A percentile compares a stretch with the other conserved stretches of the same genome.
Evolutionary conservation across 2,113 vertebrate genomes (phyloP).

Genomic region (Brachyhypopomus gauderio): DNA sequence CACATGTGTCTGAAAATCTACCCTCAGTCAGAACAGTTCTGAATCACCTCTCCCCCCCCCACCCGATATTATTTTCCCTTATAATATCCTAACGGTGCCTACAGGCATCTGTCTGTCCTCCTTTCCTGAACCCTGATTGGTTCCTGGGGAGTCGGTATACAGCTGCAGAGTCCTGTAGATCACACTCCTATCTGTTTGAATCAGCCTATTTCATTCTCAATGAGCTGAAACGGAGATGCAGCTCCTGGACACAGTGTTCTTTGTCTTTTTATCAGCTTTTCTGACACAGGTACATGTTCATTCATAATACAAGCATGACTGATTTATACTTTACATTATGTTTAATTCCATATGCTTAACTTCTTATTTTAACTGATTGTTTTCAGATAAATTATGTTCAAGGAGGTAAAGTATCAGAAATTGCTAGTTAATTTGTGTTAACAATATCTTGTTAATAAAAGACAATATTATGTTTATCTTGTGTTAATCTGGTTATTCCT

Average conservation of each 20-base stretch:
- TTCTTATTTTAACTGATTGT: slow-evolving; percentile 5
- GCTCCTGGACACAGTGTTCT: slow-evolving; percentile 61
- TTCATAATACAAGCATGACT: background rate
- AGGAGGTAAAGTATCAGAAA: slow-evolving; percentile 62
- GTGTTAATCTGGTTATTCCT: background rate
- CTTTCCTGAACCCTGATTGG: slow-evolving; percentile 71
- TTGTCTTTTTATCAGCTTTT: slow-evolving; percentile 58
- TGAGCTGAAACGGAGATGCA: slow-evolving; percentile 48
- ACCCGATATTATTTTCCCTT: slow-evolving; percentile 56
- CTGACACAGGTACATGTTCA: slow-evolving; percentile 68
- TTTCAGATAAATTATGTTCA: slow-evolving; percentile 64
- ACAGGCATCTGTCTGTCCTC: slow-evolving; percentile 67
- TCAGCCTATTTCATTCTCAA: slow-evolving; percentile 44
- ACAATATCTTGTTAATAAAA: background rate
- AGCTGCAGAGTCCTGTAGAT: slow-evolving; percentile 58
- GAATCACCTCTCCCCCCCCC: background rate
- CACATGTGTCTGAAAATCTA: background rate
- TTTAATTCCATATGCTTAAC: no score
- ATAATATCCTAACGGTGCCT: slow-evolving; percentile 64
- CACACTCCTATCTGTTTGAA: slow-evolving; percentile 46
- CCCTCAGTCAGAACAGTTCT: slow-evolving; percentile 1
- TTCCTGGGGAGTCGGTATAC: slow-evolving; percentile 60
- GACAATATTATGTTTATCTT: background rate
- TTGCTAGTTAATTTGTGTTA: no score
- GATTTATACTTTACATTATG: background rate